These are phyloP conservation scores for Hypotaenidia okinawae DNA, from an alignment of 2,797 vertebrate genomes.

Conservation along the genomic window DNA sequence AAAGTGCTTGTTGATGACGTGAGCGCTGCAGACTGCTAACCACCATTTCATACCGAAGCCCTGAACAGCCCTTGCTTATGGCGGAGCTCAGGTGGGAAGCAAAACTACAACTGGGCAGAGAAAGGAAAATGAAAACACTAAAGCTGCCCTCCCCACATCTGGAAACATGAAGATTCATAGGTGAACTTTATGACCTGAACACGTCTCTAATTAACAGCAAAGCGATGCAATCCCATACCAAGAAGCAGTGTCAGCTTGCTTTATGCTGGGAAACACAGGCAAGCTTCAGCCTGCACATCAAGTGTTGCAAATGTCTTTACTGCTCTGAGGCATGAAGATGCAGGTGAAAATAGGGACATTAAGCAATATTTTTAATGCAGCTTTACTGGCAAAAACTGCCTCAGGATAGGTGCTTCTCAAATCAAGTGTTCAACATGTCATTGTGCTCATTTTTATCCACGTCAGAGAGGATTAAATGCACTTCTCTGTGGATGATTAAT, in stretches of 20 bases:
- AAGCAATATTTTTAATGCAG: neutral
- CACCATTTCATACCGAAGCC: neutral
- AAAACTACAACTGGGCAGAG: neutral
- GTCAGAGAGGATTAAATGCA: neutral
- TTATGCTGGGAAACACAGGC: neutral
- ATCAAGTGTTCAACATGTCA: neutral
- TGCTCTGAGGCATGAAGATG: neutral
- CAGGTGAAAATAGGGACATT: neutral
- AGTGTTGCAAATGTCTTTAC: neutral
- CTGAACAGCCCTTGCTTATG: rapidly evolving
- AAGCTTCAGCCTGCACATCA: neutral
- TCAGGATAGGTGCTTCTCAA: neutral
- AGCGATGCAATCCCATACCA: neutral
- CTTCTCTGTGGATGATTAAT: rapidly evolving
- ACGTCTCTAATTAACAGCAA: rapidly evolving
- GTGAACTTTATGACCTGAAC: neutral
- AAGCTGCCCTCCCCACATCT: neutral
- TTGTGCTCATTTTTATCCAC: neutral
- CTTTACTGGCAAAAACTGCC: neutral
- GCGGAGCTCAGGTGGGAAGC: neutral
- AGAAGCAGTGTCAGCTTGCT: rapidly evolving
- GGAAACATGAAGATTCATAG: neutral
- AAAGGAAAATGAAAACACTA: neutral
- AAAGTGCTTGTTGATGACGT: neutral
- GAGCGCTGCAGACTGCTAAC: neutral